phyloP scores from a whole-genome alignment of 2,888 invertebrate genomes.

The Gari tellinella region DNA sequence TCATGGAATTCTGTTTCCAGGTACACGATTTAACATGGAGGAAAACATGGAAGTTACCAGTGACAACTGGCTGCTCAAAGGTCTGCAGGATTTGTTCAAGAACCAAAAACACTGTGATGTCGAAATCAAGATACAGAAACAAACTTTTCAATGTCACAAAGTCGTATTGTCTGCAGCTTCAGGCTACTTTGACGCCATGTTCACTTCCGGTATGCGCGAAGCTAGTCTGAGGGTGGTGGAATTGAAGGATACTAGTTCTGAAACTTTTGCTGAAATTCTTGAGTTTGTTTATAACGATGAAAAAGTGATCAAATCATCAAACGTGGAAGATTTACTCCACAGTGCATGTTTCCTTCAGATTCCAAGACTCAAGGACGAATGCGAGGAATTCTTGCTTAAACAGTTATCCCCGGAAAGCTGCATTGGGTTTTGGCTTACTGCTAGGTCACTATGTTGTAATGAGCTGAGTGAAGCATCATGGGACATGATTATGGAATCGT shows the following conservation, averaged over 20 bases:
- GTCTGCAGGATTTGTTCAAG: constrained; percentile 47
- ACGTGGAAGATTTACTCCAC: constrained; percentile 52
- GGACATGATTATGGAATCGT: constrained; percentile 42
- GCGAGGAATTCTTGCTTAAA: constrained; percentile 53
- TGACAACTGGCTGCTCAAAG: constrained; percentile 41
- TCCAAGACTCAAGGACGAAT: constrained; percentile 37
- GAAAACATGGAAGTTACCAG: background rate
- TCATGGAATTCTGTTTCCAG: too few species aligned
- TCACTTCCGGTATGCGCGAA: constrained; percentile 64
- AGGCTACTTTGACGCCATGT: constrained; percentile 66
- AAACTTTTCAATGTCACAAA: constrained; percentile 59
- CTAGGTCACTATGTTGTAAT: constrained; percentile 36
- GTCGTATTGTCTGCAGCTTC: constrained; percentile 62
- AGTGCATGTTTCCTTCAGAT: constrained; percentile 57
- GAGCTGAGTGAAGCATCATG: constrained; percentile 30
- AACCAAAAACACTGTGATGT: constrained; percentile 55
- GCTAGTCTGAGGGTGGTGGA: constrained; percentile 33
- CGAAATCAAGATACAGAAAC: constrained; percentile 41
- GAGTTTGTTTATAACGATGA: constrained; percentile 51
- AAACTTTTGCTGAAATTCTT: constrained; percentile 49
- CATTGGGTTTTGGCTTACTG: constrained; percentile 55
- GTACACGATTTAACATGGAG: too few species aligned
- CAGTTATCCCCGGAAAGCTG: constrained; percentile 59
- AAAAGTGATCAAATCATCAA: constrained; percentile 42
- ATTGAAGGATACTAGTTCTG: constrained; percentile 37